These are phyloP conservation scores for Metaphire vulgaris DNA, from an alignment of 1,140 invertebrate genomes.

Conservation along the genomic window DNA sequence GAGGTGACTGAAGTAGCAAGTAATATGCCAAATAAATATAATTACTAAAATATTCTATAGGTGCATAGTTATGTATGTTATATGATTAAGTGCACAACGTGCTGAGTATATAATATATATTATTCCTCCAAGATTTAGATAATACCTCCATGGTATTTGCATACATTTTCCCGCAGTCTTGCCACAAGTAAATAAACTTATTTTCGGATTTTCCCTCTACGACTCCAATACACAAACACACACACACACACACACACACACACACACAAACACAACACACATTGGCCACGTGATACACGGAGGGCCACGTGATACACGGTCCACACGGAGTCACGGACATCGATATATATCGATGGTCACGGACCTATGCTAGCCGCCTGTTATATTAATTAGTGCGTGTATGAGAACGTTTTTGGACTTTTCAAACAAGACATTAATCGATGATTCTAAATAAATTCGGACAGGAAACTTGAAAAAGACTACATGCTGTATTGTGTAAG, in stretches of 20 bases:
- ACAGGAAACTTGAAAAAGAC: background rate
- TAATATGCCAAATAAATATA: no score
- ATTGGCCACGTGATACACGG: no score
- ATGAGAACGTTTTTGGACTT: no score
- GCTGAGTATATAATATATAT: no score
- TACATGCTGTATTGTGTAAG: background rate
- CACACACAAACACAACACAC: background rate
- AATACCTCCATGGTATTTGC: no score
- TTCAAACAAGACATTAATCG: background rate
- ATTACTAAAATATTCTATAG: no score
- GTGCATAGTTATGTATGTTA: no score
- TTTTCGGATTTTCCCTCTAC: background rate
- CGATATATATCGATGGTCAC: background rate
- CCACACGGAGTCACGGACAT: background rate
- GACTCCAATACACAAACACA: background rate
- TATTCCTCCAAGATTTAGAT: no score
- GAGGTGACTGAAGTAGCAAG: no score
- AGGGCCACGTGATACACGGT: no score
- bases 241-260: background rate
- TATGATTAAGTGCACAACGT: no score
- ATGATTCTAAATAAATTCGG: background rate
- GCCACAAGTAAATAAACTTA: background rate
- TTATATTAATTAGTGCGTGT: no score
- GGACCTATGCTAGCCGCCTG: background rate
- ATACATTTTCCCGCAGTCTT: background rate